These are phyloP conservation scores for Exocentrus adspersus DNA, from an alignment of 2,888 invertebrate species.

Conservation along the genomic window DNA sequence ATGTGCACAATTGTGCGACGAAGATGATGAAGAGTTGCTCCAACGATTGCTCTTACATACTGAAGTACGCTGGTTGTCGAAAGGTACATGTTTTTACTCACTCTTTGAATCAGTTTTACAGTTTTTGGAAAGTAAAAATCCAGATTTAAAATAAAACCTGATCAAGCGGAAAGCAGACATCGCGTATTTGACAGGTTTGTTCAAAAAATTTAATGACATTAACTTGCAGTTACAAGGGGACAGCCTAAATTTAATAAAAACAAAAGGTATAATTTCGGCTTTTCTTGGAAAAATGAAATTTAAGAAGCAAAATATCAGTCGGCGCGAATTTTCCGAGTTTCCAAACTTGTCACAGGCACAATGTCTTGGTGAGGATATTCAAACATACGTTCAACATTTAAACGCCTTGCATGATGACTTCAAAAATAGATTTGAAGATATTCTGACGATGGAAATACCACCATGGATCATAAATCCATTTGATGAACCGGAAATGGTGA, in stretches of 20 bases:
- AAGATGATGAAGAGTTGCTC: constrained; percentile 49
- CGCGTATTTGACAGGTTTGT: constrained; percentile 18
- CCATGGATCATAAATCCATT: constrained; percentile 26
- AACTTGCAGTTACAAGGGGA: constrained; percentile 31
- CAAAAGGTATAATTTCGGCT: neutral
- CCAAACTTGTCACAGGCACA: constrained; percentile 17
- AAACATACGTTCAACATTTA: constrained; percentile 49
- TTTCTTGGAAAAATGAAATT: constrained; percentile 8
- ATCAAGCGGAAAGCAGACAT: constrained; percentile 26
- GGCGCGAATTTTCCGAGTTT: constrained; percentile 16
- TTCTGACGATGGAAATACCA: constrained; percentile 39
- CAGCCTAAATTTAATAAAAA: neutral
- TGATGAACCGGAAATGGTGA: constrained; percentile 21
- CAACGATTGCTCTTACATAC: constrained; percentile 42
- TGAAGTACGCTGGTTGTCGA: constrained; percentile 46
- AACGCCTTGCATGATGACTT: constrained; percentile 47
- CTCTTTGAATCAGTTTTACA: constrained; percentile 25
- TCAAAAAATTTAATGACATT: constrained; percentile 34
- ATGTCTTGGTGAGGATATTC: constrained; percentile 22
- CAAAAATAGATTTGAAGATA: constrained; percentile 48
- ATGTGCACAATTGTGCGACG: constrained; percentile 49
- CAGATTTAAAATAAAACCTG: constrained; percentile 29
- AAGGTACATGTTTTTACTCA: constrained; percentile 42
- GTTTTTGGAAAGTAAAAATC: constrained; percentile 36
- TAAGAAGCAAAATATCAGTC: constrained; percentile 32